A percentile compares a stretch with the other conserved stretches of the same genome.
Evolutionary conservation across 1,140 invertebrate species (phyloP).

Genomic region (Cyclina sinensis): DNA sequence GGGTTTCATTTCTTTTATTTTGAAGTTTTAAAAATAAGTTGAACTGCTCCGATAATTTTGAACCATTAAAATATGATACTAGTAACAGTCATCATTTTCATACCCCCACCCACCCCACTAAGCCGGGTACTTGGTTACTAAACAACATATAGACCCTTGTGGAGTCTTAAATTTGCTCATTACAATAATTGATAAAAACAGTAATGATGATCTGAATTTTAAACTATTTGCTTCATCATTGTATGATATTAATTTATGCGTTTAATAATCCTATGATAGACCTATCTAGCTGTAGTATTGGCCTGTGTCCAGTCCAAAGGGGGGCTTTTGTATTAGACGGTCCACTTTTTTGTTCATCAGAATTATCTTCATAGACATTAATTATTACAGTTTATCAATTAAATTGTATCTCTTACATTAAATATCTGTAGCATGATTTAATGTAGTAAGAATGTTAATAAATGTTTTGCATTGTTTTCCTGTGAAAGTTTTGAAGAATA

Average conservation of each 20-base stretch:
- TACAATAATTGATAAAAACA: not conserved
- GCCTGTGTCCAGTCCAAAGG: not conserved
- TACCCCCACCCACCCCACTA: too few relatives aligned
- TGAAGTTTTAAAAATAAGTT: too few relatives aligned
- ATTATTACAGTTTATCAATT: conserved; percentile 16
- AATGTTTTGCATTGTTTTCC: too few relatives aligned
- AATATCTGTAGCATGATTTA: too few relatives aligned
- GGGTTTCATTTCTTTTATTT: too few relatives aligned
- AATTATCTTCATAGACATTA: not conserved
- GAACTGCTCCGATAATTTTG: too few relatives aligned
- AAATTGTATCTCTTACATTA: not conserved
- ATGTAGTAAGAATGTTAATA: too few relatives aligned
- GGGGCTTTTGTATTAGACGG: not conserved
- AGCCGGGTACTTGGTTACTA: not conserved
- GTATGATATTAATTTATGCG: too few relatives aligned
- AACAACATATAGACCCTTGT: not conserved
- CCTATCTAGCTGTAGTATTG: not conserved
- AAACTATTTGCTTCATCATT: conserved; percentile 28
- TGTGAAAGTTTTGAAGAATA: too few relatives aligned
- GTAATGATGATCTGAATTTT: not conserved
- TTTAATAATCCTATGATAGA: not conserved
- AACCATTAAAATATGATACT: not conserved
- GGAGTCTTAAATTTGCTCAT: not conserved
- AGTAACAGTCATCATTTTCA: not conserved
- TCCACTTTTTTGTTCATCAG: not conserved